These are phyloP conservation scores for Pardalotus punctatus DNA, from an alignment of 2,113 vertebrate species.

Conservation along the genomic window DNA sequence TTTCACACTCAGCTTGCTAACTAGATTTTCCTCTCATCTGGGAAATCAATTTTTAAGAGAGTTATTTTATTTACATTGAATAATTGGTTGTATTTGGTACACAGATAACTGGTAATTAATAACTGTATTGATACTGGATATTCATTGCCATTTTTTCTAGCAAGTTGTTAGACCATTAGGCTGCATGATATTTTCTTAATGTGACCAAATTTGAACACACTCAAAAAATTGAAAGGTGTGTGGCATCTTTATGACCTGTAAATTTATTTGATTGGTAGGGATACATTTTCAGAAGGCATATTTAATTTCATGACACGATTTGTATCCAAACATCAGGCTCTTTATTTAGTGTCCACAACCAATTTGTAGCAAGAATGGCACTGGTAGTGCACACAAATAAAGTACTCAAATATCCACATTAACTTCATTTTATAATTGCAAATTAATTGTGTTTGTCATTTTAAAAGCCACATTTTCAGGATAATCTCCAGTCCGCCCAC, in stretches of 20 bases:
- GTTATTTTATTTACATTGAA: slow-evolving; percentile 58
- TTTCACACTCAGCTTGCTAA: slow-evolving; percentile 64
- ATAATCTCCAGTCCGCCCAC: not conserved
- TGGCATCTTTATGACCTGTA: not conserved
- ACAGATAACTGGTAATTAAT: slow-evolving; percentile 28
- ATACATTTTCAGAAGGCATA: not conserved
- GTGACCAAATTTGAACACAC: not conserved
- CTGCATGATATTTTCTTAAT: not conserved
- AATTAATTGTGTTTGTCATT: not conserved
- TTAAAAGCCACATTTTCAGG: not conserved
- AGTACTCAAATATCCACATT: not conserved
- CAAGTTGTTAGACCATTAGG: not conserved
- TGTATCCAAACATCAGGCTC: not conserved
- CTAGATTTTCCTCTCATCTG: slow-evolving; percentile 62
- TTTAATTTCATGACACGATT: not conserved
- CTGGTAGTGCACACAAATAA: not conserved
- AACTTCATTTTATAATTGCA: not conserved
- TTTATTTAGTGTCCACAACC: not conserved
- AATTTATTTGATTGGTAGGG: not conserved
- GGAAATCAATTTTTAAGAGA: slow-evolving; percentile 62
- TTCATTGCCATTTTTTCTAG: not conserved
- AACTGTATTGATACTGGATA: not conserved
- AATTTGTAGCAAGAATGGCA: not conserved
- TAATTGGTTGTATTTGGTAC: slow-evolving; percentile 34
- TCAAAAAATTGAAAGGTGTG: not conserved